phyloP scores from a whole-genome alignment of 2,113 vertebrate species.

The Tragelaphus strepsiceros region DNA sequence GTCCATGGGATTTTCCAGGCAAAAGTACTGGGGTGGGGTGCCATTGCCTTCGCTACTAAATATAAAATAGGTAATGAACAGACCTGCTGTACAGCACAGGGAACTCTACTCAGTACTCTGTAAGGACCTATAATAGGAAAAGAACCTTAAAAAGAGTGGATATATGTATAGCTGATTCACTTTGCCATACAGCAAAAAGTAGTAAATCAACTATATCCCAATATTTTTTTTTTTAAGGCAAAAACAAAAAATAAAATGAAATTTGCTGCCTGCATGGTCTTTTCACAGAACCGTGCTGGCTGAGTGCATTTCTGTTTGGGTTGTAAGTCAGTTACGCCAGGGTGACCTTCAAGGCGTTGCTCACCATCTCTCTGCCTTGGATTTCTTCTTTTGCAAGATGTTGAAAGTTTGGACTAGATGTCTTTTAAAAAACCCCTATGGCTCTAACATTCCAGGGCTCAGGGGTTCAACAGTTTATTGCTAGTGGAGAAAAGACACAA shows the following conservation, averaged over 20 bases:
- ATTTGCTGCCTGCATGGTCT: background rate
- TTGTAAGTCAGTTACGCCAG: no score
- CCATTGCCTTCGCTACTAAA: background rate
- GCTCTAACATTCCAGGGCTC: background rate
- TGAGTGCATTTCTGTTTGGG: background rate
- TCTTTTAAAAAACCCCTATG: background rate
- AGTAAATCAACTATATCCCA: background rate
- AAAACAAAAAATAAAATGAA: background rate
- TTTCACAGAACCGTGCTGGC: background rate
- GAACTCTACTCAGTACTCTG: background rate
- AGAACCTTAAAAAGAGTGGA: background rate
- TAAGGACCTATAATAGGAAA: background rate
- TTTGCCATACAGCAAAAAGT: background rate
- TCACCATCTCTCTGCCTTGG: background rate
- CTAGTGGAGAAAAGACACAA: background rate
- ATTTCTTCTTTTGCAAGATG: background rate
- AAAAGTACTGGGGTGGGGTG: no score
- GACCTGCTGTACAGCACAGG: background rate
- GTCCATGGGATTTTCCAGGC: no score
- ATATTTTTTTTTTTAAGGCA: background rate
- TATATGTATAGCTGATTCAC: background rate
- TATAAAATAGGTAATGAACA: background rate
- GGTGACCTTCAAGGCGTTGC: rapidly evolving
- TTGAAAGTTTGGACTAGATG: background rate
- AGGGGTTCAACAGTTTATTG: background rate